Evolutionary conservation across 2,888 invertebrate genomes (phyloP).

Genomic region (Platycheirus albimanus): DNA sequence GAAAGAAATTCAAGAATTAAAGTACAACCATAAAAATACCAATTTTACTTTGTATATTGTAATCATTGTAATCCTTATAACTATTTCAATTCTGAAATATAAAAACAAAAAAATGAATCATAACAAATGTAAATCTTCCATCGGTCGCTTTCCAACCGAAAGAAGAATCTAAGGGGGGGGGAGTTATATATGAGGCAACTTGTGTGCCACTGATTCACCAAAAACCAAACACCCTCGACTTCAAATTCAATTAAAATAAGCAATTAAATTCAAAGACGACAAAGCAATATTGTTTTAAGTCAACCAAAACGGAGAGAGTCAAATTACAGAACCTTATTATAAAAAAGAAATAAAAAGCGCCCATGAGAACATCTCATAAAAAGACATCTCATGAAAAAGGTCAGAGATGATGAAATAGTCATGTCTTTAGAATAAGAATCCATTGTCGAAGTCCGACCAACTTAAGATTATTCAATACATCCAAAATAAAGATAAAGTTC

Average conservation of each 20-base stretch:
- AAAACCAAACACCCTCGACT: background rate
- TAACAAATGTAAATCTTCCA: constrained; percentile 4
- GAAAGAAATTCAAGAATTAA: background rate
- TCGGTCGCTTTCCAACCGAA: background rate
- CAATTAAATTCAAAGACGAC: too few relatives aligned
- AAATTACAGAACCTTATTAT: too few relatives aligned
- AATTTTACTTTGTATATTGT: background rate
- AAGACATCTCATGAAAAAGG: too few relatives aligned
- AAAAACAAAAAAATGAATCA: background rate
- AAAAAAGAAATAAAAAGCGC: too few relatives aligned
- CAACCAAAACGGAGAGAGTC: too few relatives aligned
- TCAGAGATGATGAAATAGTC: too few relatives aligned
- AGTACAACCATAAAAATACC: background rate
- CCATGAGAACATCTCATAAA: too few relatives aligned
- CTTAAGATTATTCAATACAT: too few relatives aligned
- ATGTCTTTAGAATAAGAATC: too few relatives aligned
- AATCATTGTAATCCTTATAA: background rate
- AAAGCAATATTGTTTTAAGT: too few relatives aligned
- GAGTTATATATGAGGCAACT: background rate
- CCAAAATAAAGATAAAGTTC: too few relatives aligned
- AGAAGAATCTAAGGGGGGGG: background rate
- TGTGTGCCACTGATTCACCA: background rate
- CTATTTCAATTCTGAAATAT: background rate
- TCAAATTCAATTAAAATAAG: background rate
- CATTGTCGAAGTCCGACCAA: too few relatives aligned